Conservation (phyloP, 2,113 vertebrate species). For the Caracal caracal region DNA sequence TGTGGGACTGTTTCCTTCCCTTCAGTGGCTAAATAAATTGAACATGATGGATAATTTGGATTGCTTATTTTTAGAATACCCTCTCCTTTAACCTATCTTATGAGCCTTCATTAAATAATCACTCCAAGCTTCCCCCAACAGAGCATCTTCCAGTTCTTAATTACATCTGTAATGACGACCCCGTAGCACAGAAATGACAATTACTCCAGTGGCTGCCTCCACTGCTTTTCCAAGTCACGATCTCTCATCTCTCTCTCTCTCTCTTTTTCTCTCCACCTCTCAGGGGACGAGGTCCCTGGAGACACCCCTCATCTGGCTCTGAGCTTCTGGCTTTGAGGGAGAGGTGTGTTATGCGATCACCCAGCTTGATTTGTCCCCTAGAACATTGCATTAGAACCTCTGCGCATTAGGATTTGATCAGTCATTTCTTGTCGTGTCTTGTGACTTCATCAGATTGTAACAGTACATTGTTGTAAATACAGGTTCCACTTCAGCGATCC, state of each 20-base stretch:
- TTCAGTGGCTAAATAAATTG: background rate
- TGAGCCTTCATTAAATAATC: background rate
- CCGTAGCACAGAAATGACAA: background rate
- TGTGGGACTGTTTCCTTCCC: background rate
- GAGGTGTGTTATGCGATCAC: background rate
- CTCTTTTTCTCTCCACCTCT: too few species aligned
- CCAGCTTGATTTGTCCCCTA: background rate
- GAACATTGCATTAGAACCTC: background rate
- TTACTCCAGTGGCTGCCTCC: background rate
- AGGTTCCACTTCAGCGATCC: background rate
- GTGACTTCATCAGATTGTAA: background rate
- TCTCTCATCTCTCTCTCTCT: background rate
- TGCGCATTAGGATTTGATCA: background rate
- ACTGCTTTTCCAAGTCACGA: too few species aligned
- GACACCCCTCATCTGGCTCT: background rate
- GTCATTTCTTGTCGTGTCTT: background rate
- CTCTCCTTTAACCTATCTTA: background rate
- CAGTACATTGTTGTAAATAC: background rate
- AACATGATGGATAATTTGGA: background rate
- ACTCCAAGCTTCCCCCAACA: background rate
- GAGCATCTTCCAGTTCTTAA: background rate
- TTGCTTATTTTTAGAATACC: slow-evolving; percentile 2
- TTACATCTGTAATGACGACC: background rate
- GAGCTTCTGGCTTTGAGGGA: background rate
- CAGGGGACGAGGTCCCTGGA: background rate